Evolutionary conservation across 2,888 invertebrate species (phyloP), one percentile per base, ranked within the genome.

Genomic region (Ceramica pisi): DNA sequence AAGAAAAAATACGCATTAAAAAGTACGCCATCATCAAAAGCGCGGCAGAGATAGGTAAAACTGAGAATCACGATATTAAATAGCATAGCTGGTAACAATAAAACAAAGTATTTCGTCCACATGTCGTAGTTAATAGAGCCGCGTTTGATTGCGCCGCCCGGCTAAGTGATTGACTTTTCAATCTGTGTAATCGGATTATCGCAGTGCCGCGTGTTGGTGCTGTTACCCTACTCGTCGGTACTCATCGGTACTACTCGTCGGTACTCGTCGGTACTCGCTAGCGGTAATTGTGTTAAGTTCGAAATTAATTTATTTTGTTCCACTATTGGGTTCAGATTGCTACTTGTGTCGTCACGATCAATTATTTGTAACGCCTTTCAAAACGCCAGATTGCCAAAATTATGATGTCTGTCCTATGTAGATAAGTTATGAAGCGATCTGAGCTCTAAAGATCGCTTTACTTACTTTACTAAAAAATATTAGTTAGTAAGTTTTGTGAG

Each of bases 101-200:
- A 88, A 90, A 89, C 89, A 87, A 87, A 86, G 89, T 86, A 85
- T 83, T 86, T 75, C 86, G 87, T 88, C 88, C 90, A 90, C 92
- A 91, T 91, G 92, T 91, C 90, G 85, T 80, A 78, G 71, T 83
- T 86, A 88, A 91, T 90, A 92, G 92, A 90, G 88, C 85, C 89
- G 80, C 93, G 92, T 94, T 93, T 94, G 94, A 94, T 90, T 90
- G 90, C 90, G 90, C 92, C 93, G 93, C 82, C 80, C 84, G 82
- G 86, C 92, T 93, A 94, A 94, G 93, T 95, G 95, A 95, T 95
- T 95, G 95, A 95, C 95, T 95, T 95, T 95, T 95, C 95, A 95
- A 95, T 95, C 94, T 94, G 89, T 90, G 88, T 95, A 95, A 95
- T 95, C 92, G 90, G 91, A 90, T 90, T 92, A 91, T 81, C 71